These are phyloP conservation scores for Limosa lapponica DNA, from an alignment of 2,797 vertebrate species.

Conservation along the genomic window DNA sequence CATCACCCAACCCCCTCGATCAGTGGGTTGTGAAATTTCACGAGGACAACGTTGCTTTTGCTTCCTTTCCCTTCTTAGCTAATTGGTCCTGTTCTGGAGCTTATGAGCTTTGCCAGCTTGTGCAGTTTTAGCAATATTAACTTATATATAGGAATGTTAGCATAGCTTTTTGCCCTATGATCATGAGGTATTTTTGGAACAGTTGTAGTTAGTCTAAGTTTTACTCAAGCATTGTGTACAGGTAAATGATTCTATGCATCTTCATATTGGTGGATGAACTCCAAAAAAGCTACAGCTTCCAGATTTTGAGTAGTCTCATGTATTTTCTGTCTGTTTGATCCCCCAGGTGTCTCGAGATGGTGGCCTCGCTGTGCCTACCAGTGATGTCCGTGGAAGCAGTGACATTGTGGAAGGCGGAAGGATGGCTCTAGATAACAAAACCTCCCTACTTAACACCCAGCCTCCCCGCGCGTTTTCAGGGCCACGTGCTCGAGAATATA, in stretches of 20 bases:
- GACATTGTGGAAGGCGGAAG: conserved; percentile 91
- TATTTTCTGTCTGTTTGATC: neutral
- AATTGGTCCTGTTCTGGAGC: neutral
- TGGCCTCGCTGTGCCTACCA: conserved; percentile 82
- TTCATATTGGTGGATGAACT: neutral
- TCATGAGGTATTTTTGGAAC: neutral
- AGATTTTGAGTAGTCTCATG: neutral
- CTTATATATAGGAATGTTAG: neutral
- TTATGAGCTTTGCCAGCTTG: neutral
- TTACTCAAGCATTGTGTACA: accelerated
- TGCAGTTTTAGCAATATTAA: neutral
- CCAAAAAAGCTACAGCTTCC: neutral
- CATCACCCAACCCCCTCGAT: neutral
- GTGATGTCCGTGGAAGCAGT: conserved; percentile 85
- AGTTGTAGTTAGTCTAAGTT: neutral
- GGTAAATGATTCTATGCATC: neutral
- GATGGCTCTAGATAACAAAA: conserved; percentile 96
- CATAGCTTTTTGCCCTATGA: neutral
- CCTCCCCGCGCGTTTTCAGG: conserved; percentile 91
- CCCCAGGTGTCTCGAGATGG: conserved; percentile 88
- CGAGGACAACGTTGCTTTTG: neutral
- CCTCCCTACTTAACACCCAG: conserved; percentile 95
- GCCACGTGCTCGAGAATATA: conserved; percentile 89
- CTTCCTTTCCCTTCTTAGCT: neutral
- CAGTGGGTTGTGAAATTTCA: neutral